phyloP scores from a whole-genome alignment of 2,113 vertebrate species.

The Chlorodrepanis virens region DNA sequence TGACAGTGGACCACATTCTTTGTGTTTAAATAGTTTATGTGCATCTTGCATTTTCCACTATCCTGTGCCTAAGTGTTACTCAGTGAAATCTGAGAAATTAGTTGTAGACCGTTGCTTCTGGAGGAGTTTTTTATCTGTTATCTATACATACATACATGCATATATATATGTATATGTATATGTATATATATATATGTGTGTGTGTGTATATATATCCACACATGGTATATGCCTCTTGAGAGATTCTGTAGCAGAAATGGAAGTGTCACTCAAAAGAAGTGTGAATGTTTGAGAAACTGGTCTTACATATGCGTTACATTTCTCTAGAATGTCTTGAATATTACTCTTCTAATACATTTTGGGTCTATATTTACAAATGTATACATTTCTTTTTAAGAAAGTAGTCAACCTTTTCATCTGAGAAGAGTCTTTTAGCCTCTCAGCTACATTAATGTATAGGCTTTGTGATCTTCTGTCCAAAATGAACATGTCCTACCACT shows the following conservation, averaged over 20 bases:
- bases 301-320: not conserved
- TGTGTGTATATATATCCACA: not conserved
- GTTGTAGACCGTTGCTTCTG: not conserved
- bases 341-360: not conserved
- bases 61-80: not conserved
- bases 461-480: not conserved
- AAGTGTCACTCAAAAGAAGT: not conserved
- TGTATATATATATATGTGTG: too few species aligned
- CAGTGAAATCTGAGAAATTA: not conserved
- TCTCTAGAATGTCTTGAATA: not conserved
- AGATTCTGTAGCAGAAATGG: not conserved
- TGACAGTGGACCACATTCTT: not conserved
- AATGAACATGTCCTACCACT: not conserved
- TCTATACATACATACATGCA: not conserved
- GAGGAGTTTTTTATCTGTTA: not conserved
- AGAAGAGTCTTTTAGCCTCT: not conserved
- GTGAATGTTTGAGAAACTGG: not conserved
- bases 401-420: not conserved
- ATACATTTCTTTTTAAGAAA: not conserved
- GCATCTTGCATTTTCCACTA: not conserved
- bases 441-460: not conserved
- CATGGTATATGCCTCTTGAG: not conserved
- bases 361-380: not conserved
- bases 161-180: too few species aligned
- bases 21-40: not conserved